Percentiles rank a stretch among this genome's conserved stretches.
Conservation (phyloP, 2,113 vertebrate species). For the Mirza zaza region DNA sequence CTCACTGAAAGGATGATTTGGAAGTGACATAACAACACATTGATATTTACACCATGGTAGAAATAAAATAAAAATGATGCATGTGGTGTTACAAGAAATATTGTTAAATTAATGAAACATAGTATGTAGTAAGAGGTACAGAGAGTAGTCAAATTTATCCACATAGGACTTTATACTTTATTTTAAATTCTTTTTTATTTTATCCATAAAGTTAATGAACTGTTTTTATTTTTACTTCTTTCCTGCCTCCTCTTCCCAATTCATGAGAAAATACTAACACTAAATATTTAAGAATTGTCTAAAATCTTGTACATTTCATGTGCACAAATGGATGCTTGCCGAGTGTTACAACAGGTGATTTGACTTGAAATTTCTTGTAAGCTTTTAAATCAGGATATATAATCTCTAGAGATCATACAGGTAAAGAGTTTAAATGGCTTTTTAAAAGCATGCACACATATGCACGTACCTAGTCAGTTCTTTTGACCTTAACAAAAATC, state of each 20-base stretch:
- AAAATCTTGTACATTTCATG: neutral
- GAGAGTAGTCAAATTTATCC: neutral
- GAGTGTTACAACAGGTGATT: neutral
- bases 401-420: neutral
- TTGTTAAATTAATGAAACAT: neutral
- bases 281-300: conserved; percentile 23
- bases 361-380: neutral
- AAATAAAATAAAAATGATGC: neutral
- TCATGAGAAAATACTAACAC: neutral
- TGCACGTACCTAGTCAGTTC: neutral
- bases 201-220: neutral
- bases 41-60: neutral
- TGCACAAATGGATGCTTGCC: neutral
- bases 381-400: neutral
- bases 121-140: neutral
- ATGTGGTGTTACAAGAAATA: neutral
- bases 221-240: neutral
- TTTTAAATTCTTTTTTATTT: neutral
- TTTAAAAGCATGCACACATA: neutral
- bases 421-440: conserved; percentile 33
- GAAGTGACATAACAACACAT: neutral
- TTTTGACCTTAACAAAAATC: conserved; percentile 49
- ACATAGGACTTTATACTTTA: neutral
- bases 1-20: neutral
- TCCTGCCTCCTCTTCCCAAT: neutral